Base-by-base conservation (phyloP, 2,888 invertebrate genomes). In the Stenodera caucasica region DNA sequence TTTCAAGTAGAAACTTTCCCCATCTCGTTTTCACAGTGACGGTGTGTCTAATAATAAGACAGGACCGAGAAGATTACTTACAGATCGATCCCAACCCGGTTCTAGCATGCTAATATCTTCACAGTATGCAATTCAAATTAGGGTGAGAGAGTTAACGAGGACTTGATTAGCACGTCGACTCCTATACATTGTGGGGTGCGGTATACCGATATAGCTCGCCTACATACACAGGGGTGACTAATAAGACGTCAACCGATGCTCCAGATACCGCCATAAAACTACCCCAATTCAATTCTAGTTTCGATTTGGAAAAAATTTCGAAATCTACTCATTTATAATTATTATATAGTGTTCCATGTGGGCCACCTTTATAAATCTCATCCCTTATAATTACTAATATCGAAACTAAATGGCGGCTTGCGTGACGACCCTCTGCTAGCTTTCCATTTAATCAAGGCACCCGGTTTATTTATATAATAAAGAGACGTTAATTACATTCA, bases 111-210 rank as follows among this genome's bases (percentile, higher is more conserved):
- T 77, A 77, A 77, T 77, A 76, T 73, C 72, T 67, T 71, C 73
- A 75, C 73, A 75, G 75, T 75, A 77, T 77, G 77, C 75, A 77
- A 77, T 77, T 76, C 77, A 77, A 77, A 77, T 77, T 77, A 75
- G 74, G 71, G 66, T 68, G 68, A 67, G 71, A 75, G 74, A n/a
- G n/a, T 75, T 76, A 76, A 77, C 76, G 76, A 76, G 76, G 73
- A 76, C 74, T 76, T 77, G 77, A 77, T 77, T 77, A 76, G 75
- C 76, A 76, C 76, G 74, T 75, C 75, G 72, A 72, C 70, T 45
- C 45, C 74, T 35, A 35, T 35, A 35, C 18, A 18, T 45, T 18
- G 9, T 4, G 11, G 21, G 11, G 37, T 74, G 72, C 72, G 73
- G 70, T 66, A 67, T 66, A 65, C 71, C 71, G 72, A 67, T 69